Percentiles rank a stretch among this genome's conserved stretches.
These are phyloP conservation scores for Bambusicola thoracicus DNA, from an alignment of 2,113 vertebrate species.

Conservation along the genomic window DNA sequence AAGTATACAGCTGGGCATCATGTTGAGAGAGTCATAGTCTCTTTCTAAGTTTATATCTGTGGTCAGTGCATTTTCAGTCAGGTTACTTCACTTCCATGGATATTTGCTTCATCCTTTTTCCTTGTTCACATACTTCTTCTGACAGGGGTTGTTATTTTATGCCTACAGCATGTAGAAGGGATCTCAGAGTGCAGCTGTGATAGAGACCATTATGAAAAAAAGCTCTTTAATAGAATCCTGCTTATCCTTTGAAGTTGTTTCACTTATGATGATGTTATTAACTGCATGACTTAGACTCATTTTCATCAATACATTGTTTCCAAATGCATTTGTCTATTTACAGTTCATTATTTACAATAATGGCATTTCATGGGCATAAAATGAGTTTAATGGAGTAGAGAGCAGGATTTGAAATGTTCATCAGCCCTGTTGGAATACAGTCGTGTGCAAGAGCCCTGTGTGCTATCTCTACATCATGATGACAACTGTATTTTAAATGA, in stretches of 20 bases:
- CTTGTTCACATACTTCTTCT: background rate
- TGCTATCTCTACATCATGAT: background rate
- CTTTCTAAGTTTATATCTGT: background rate
- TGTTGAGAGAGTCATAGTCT: background rate
- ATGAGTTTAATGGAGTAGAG: background rate
- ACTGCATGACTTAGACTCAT: background rate
- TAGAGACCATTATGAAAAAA: background rate
- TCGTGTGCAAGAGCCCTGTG: background rate
- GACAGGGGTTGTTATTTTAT: background rate
- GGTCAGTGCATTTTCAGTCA: background rate
- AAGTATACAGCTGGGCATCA: background rate
- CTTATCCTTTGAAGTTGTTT: background rate
- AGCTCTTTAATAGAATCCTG: background rate
- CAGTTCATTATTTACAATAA: background rate
- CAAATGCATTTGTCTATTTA: background rate
- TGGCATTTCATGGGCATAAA: background rate
- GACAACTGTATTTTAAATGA: background rate
- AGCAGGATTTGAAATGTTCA: background rate
- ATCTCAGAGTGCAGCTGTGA: fast-evolving
- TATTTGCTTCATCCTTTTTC: background rate
- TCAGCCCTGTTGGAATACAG: background rate
- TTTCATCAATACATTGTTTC: background rate
- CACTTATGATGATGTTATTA: background rate
- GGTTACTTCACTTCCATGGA: background rate
- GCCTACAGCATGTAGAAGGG: background rate